Percentiles rank a stretch among this genome's conserved stretches.
Conservation (phyloP, 1,140 invertebrate genomes). For the Nymphalis io region DNA sequence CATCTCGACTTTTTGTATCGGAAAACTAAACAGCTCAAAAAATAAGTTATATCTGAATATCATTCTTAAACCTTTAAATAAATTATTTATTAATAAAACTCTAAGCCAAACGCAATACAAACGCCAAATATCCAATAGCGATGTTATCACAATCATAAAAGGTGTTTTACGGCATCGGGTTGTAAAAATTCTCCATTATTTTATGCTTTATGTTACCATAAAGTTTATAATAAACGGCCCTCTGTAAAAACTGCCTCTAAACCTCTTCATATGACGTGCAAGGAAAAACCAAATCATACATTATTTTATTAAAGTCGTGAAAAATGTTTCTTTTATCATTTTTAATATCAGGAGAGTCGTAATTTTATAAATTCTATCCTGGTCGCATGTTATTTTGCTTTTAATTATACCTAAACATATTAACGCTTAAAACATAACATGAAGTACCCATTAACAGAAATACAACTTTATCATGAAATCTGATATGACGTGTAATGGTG, state of each 20-base stretch:
- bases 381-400: too few relatives aligned
- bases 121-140: slow-evolving; percentile 42
- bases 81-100: slow-evolving; percentile 31
- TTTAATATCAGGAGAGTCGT: too few relatives aligned
- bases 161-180: slow-evolving; percentile 73
- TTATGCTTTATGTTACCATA: slow-evolving; percentile 73
- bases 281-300: slow-evolving; percentile 22
- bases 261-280: slow-evolving; percentile 60
- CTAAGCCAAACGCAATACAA: slow-evolving; percentile 20
- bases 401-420: too few relatives aligned
- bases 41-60: too few relatives aligned
- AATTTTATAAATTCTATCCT: too few relatives aligned
- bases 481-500: too few relatives aligned
- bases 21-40: too few relatives aligned
- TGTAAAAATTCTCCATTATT: slow-evolving; percentile 76
- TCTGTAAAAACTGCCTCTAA: slow-evolving; percentile 59
- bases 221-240: slow-evolving; percentile 75
- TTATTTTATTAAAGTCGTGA: slow-evolving; percentile 7
- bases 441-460: too few relatives aligned
- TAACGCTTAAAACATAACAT: too few relatives aligned
- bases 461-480: too few relatives aligned
- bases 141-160: slow-evolving; percentile 73
- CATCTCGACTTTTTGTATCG: too few relatives aligned
- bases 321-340: neutral
- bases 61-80: too few relatives aligned